A percentile compares a stretch with the other conserved stretches of the same genome.
Conservation (phyloP, 2,888 invertebrate genomes). For the Drosophila mimetica region DNA sequence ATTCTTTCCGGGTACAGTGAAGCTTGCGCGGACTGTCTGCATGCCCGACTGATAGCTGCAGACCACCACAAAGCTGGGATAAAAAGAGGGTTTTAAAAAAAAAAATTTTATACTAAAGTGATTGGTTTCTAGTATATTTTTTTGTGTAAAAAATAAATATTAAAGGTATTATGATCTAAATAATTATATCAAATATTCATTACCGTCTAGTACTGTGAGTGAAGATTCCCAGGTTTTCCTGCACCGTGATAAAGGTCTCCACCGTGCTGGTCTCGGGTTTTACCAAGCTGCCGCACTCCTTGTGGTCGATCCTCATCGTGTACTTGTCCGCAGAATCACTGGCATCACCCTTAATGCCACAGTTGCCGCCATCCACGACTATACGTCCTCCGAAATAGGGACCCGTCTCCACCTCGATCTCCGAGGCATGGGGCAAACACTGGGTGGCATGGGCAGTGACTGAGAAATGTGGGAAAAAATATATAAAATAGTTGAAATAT, state of each 20-base stretch:
- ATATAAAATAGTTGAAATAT: no score
- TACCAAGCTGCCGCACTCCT: slow-evolving; percentile 90
- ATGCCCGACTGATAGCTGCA: slow-evolving; percentile 93
- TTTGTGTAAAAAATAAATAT: no score
- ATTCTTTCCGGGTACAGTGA: slow-evolving; percentile 88
- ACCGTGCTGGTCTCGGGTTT: slow-evolving; percentile 90
- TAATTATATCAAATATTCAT: no score
- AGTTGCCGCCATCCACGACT: slow-evolving; percentile 89
- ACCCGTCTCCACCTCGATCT: slow-evolving; percentile 93
- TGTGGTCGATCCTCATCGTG: slow-evolving; percentile 90
- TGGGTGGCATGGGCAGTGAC: slow-evolving; percentile 88
- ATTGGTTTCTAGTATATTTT: no score
- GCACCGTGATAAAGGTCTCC: slow-evolving; percentile 92
- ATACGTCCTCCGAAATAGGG: slow-evolving; percentile 92
- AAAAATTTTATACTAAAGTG: no score
- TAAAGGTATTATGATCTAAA: no score
- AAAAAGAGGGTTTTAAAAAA: neutral
- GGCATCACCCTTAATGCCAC: slow-evolving; percentile 90
- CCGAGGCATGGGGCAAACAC: slow-evolving; percentile 91
- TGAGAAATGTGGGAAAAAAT: neutral
- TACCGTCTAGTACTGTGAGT: slow-evolving; percentile 91
- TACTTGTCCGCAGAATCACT: slow-evolving; percentile 90
- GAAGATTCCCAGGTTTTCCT: slow-evolving; percentile 92
- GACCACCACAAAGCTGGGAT: slow-evolving; percentile 89
- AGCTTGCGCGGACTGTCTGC: slow-evolving; percentile 91